Evolutionary conservation across 2,797 vertebrate genomes (phyloP).

Genomic region (Florisuga fusca): DNA sequence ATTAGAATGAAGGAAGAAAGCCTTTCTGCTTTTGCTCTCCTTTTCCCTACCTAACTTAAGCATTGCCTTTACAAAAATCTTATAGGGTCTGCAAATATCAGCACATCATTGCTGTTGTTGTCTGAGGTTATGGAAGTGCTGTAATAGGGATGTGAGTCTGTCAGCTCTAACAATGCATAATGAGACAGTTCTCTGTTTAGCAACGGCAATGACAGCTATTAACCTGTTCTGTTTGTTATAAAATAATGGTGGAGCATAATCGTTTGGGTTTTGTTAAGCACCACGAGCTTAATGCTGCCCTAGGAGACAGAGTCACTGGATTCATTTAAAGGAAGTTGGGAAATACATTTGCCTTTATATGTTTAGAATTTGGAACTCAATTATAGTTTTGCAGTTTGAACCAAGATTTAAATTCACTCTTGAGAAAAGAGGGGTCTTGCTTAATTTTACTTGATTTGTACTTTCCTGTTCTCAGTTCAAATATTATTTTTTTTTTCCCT

Average conservation of each 20-base stretch:
- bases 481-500: background rate
- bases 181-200: slow-evolving; percentile 1
- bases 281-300: background rate
- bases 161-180: slow-evolving; percentile 36
- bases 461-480: background rate
- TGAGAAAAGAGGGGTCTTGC: background rate
- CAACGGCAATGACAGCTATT: slow-evolving; percentile 46
- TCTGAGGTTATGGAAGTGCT: slow-evolving; percentile 21
- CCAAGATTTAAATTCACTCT: background rate
- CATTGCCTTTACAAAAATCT: slow-evolving; percentile 41
- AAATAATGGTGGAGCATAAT: background rate
- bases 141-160: background rate
- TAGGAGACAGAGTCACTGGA: background rate
- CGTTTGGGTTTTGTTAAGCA: slow-evolving; percentile 43
- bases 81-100: slow-evolving; percentile 34
- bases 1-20: slow-evolving; percentile 17
- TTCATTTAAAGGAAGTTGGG: background rate
- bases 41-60: slow-evolving; percentile 14
- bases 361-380: background rate
- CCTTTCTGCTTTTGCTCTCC: background rate
- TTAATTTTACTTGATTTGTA: background rate
- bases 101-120: slow-evolving; percentile 20
- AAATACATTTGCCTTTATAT: background rate
- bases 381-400: background rate
- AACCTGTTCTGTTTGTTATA: slow-evolving; percentile 57